Evolutionary conservation across 2,888 invertebrate genomes (phyloP).

Genomic region (Bembecia ichneumoniformis): DNA sequence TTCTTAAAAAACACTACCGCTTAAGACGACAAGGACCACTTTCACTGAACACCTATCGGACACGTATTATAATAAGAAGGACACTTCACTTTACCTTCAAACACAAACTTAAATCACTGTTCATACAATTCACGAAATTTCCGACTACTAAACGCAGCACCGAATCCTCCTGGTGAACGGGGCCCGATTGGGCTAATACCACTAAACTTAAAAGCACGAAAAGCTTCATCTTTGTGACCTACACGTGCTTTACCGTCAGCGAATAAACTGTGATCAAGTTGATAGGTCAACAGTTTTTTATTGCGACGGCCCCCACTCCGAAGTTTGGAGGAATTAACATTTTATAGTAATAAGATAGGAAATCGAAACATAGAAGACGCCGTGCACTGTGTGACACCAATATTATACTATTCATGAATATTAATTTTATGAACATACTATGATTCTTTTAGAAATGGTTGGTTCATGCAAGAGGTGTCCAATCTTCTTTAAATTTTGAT

Average conservation of each 20-base stretch:
- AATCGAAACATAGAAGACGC: constrained; percentile 45
- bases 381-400: constrained; percentile 53
- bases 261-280: constrained; percentile 53
- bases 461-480: constrained; percentile 30
- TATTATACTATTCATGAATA: constrained; percentile 49
- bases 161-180: constrained; percentile 45
- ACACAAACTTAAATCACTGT: constrained; percentile 56
- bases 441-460: constrained; percentile 20
- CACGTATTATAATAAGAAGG: neutral
- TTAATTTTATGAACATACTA: constrained; percentile 37
- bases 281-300: constrained; percentile 63
- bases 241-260: constrained; percentile 40
- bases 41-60: constrained; percentile 10
- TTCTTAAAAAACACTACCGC: no score
- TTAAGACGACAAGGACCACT: neutral
- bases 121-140: constrained; percentile 53
- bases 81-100: constrained; percentile 41
- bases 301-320: constrained; percentile 56
- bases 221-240: constrained; percentile 41
- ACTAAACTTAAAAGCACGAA: constrained; percentile 43
- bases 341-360: constrained; percentile 45
- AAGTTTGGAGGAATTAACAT: constrained; percentile 47
- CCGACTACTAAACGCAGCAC: constrained; percentile 40
- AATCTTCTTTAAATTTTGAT: no score
- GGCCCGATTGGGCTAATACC: constrained; percentile 37